Evolutionary conservation across 2,888 invertebrate species (phyloP).

Genomic region (Bembecia ichneumoniformis): DNA sequence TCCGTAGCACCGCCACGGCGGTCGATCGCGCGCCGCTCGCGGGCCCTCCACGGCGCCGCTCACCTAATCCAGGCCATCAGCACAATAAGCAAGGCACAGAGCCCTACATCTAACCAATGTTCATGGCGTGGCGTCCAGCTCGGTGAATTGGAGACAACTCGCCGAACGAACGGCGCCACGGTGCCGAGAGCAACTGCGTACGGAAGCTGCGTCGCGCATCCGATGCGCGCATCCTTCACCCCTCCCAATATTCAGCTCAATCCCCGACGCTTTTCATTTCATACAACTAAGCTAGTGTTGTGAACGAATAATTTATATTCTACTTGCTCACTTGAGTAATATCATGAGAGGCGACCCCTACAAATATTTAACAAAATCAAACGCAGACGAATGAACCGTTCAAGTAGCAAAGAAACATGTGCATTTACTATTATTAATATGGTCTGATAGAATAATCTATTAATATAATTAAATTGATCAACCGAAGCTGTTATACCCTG

Average conservation of each 20-base stretch:
- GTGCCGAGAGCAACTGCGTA: slow-evolving; percentile 27
- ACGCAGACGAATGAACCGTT: too few species aligned
- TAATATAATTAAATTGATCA: too few species aligned
- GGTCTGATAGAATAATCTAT: too few species aligned
- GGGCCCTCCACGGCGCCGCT: slow-evolving; percentile 67
- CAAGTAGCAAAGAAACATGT: too few species aligned
- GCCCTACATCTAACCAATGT: slow-evolving; percentile 32
- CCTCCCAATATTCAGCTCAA: slow-evolving; percentile 28
- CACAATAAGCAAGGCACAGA: slow-evolving; percentile 43
- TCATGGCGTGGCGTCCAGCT: slow-evolving; percentile 37
- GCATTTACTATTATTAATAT: too few species aligned
- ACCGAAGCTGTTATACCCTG: too few species aligned
- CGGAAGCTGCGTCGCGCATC: slow-evolving; percentile 69
- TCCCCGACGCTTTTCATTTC: slow-evolving; percentile 12
- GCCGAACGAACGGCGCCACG: slow-evolving; percentile 51
- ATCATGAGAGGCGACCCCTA: neutral
- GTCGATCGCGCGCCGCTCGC: slow-evolving; percentile 62
- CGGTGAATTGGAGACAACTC: slow-evolving; percentile 42
- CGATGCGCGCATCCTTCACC: slow-evolving; percentile 57
- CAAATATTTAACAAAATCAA: neutral
- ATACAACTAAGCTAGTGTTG: neutral
- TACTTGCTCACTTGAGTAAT: neutral
- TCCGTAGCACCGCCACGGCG: slow-evolving; percentile 76
- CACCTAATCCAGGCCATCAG: slow-evolving; percentile 57
- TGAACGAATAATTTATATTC: neutral